Conservation (phyloP, 1,140 invertebrate genomes). For the Dreissena rostriformis region DNA sequence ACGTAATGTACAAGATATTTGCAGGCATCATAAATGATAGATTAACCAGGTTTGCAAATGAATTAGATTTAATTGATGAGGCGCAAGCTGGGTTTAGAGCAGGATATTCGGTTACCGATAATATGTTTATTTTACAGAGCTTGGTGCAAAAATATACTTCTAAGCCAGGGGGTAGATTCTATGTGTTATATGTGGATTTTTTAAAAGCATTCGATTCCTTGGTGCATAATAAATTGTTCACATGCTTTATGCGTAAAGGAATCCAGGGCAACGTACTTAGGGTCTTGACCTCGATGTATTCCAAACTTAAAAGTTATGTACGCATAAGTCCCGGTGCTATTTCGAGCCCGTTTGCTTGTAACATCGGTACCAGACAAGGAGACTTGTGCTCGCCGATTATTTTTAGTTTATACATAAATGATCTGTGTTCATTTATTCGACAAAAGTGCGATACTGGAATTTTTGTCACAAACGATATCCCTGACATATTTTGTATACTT, state of each 20-base stretch:
- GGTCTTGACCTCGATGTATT: constrained; percentile 27
- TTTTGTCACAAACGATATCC: constrained; percentile 1
- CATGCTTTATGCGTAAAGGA: not conserved
- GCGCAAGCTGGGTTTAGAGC: not conserved
- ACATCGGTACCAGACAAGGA: constrained; percentile 15
- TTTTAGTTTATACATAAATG: constrained; percentile 5
- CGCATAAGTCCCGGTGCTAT: not conserved
- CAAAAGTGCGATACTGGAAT: not conserved
- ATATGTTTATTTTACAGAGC: constrained; percentile 25
- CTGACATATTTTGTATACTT: constrained; percentile 4
- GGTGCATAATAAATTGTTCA: not conserved
- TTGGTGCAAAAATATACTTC: constrained; percentile 10
- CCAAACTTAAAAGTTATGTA: constrained; percentile 8
- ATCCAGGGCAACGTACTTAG: not conserved
- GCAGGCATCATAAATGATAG: constrained; percentile 20
- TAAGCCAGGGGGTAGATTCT: not conserved
- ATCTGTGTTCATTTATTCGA: not conserved
- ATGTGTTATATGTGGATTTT: constrained; percentile 13
- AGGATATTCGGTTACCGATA: constrained; percentile 16
- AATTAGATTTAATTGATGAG: constrained; percentile 5
- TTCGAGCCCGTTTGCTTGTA: constrained; percentile 13
- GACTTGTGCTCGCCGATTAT: constrained; percentile 11
- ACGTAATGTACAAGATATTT: constrained; percentile 15
- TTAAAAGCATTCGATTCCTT: not conserved
- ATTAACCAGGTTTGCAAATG: not conserved